phyloP scores from a whole-genome alignment of 2,797 vertebrate genomes.

The Hippoglossus hippoglossus region DNA sequence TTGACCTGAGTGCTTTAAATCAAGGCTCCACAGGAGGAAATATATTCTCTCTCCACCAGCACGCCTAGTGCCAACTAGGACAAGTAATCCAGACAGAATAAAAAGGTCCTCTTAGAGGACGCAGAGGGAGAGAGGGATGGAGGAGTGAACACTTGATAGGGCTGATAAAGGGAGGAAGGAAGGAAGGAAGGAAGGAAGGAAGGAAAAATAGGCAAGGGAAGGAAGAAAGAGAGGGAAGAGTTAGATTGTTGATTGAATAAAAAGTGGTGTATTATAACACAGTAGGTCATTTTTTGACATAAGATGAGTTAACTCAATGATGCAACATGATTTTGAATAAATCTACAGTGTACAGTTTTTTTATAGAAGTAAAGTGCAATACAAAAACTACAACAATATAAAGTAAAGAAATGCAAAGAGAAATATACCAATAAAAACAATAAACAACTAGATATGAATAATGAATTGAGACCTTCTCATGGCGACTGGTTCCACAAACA shows the following conservation, averaged over 20 bases:
- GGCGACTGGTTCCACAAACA: too few species aligned
- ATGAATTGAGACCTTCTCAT: too few species aligned
- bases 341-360: background rate
- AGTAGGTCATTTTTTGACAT: background rate
- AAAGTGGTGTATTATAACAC: constrained; percentile 6
- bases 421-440: background rate
- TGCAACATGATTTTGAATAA: background rate
- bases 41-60: constrained; percentile 69
- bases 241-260: constrained; percentile 15
- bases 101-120: constrained; percentile 68
- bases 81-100: constrained; percentile 80
- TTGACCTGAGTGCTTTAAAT: constrained; percentile 79
- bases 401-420: background rate
- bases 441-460: too few species aligned
- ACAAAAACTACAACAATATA: background rate
- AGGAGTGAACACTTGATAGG: constrained; percentile 24
- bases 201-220: background rate
- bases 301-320: background rate
- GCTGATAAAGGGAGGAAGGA: constrained; percentile 1
- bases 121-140: constrained; percentile 41
- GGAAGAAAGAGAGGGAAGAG: background rate
- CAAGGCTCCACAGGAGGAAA: constrained; percentile 73
- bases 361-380: too few species aligned
- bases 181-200: background rate
- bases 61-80: constrained; percentile 77